These are phyloP conservation scores for Plutella xylostella DNA, from an alignment of 2,888 invertebrate genomes.

Conservation along the genomic window DNA sequence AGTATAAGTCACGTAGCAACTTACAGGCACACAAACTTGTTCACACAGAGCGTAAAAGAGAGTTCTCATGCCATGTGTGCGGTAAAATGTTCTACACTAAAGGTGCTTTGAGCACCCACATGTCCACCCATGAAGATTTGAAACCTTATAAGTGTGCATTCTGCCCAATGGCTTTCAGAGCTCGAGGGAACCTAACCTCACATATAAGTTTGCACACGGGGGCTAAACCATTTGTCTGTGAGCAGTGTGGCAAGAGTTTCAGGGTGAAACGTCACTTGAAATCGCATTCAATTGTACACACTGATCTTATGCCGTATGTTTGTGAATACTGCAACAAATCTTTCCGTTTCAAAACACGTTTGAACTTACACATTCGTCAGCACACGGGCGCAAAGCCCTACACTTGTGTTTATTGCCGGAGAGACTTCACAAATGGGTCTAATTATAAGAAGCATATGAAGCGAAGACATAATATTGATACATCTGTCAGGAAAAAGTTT, in stretches of 20 bases:
- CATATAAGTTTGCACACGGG: slow-evolving; percentile 53
- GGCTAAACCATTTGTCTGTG: slow-evolving; percentile 55
- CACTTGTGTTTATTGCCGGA: slow-evolving; percentile 45
- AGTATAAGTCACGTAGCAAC: slow-evolving; percentile 51
- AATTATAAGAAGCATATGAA: slow-evolving; percentile 64
- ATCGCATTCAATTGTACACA: slow-evolving; percentile 59
- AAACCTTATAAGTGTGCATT: slow-evolving; percentile 56
- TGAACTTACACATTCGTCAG: slow-evolving; percentile 53
- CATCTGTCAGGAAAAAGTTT: slow-evolving; percentile 35
- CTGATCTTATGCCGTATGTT: slow-evolving; percentile 51
- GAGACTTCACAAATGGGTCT: slow-evolving; percentile 61
- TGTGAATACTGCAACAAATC: slow-evolving; percentile 57
- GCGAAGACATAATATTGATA: slow-evolving; percentile 53
- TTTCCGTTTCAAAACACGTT: slow-evolving; percentile 53
- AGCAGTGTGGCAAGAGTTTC: slow-evolving; percentile 58
- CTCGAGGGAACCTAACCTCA: slow-evolving; percentile 49
- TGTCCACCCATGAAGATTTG: slow-evolving; percentile 49
- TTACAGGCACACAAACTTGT: slow-evolving; percentile 46
- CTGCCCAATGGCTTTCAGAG: slow-evolving; percentile 52
- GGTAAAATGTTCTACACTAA: slow-evolving; percentile 63
- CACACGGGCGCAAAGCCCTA: slow-evolving; percentile 63
- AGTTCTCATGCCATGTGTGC: slow-evolving; percentile 56
- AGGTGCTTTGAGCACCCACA: slow-evolving; percentile 52
- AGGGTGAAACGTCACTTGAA: slow-evolving; percentile 55
- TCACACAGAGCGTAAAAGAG: slow-evolving; percentile 53